These are phyloP conservation scores for Hanleya hanleyi DNA, from an alignment of 2,888 invertebrate species.

Conservation along the genomic window DNA sequence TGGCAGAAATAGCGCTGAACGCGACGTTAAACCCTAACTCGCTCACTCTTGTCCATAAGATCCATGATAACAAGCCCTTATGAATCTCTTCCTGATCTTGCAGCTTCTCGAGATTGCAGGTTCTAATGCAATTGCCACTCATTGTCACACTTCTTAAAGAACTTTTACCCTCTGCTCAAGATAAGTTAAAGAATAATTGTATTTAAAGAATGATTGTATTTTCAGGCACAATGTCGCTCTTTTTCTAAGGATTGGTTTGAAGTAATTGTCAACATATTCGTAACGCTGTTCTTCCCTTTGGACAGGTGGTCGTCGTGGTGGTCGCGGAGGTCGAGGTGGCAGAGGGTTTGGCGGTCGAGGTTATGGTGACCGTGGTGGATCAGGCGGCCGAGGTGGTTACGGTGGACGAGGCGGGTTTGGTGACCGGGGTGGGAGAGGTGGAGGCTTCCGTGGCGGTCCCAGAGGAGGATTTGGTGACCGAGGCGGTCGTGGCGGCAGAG, in stretches of 20 bases:
- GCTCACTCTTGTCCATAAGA: too few species aligned
- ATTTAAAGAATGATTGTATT: too few species aligned
- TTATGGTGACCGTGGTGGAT: slow-evolving; percentile 31
- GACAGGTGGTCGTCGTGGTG: slow-evolving; percentile 42
- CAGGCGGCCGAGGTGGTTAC: slow-evolving; percentile 7
- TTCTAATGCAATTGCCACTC: too few species aligned
- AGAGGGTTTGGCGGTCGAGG: slow-evolving; percentile 14
- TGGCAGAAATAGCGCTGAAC: too few species aligned
- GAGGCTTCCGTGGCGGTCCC: slow-evolving; percentile 18
- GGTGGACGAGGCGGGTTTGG: slow-evolving; percentile 32
- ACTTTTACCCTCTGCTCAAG: too few species aligned
- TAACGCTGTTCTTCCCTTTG: not conserved
- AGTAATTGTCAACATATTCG: not conserved
- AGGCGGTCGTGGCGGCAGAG: not conserved
- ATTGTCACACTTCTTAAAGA: too few species aligned
- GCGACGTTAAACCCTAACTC: too few species aligned
- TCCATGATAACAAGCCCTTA: too few species aligned
- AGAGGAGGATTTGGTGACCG: not conserved
- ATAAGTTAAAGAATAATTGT: too few species aligned
- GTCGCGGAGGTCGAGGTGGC: slow-evolving; percentile 31
- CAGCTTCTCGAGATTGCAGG: too few species aligned
- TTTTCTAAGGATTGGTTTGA: not conserved
- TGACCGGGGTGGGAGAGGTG: slow-evolving; percentile 14
- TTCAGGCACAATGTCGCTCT: too few species aligned
- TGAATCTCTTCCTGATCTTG: too few species aligned